Evolutionary conservation across 2,888 invertebrate species (phyloP), one percentile per base, ranked within the genome.

Genomic region (Lymantria dispar): DNA sequence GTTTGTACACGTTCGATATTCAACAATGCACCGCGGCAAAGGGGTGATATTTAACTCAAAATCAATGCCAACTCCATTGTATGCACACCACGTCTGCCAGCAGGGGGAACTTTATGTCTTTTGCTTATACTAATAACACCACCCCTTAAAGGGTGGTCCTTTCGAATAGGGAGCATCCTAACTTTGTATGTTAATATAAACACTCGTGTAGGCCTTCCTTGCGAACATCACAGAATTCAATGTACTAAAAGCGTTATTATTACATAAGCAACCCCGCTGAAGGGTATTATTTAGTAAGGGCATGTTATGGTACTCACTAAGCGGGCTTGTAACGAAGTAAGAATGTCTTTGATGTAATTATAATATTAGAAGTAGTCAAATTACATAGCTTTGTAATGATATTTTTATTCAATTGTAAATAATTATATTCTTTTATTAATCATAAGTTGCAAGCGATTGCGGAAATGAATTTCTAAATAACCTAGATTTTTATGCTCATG

Each of bases 51-150:
- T 86, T 78, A 84, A 84, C 83, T 87, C 79, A 82, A 87, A 89
- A 87, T 87, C 88, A 88, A 89, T 88, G 88, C 80, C 74, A 76
- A 74, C 81, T 79, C 85, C 78, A 85, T 87, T 86, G 85, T 85
- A 87, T 86, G 87, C 86, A 86, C 81, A 80, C 81, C 84, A 72
- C 83, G 87, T 85, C 79, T 76, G 74, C 62, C 64, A 60, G 64
- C 59, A 79, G 79, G 80, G 83, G 77, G 80, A 74, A 78, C 74
- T 80, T 85, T 85, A 85, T 85, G 83, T 85, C 86, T 85, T 85
- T 81, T 86, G 84, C 85, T 85, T 84, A 84, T 85, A 87, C 87
- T 87, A 87, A 87, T 87, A 87, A 86, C 82, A 80, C 82, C 83
- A 82, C 85, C 86, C 76, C 80, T 76, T 68, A 72, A 78, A 80